phyloP scores from a whole-genome alignment of 1,140 invertebrate genomes.

The Drosophila sturtevanti region DNA sequence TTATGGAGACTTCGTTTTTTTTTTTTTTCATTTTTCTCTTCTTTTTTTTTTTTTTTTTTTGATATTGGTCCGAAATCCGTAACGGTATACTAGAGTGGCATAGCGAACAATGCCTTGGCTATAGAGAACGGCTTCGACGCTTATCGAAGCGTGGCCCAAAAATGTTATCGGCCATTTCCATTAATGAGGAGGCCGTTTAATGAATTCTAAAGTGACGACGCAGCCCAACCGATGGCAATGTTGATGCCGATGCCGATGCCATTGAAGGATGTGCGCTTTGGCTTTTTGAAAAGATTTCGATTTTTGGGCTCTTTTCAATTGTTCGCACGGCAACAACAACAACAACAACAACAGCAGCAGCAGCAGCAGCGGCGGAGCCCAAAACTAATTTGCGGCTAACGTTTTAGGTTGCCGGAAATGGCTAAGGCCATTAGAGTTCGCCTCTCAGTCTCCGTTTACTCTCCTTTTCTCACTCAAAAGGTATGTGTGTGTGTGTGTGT shows the following conservation, averaged over 20 bases:
- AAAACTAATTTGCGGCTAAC: conserved; percentile 79
- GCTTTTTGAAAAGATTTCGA: conserved; percentile 73
- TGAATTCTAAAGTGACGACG: conserved; percentile 74
- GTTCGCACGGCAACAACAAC: conserved; percentile 59
- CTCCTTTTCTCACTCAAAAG: not conserved
- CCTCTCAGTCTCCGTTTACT: conserved; percentile 21
- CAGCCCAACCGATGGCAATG: conserved; percentile 12
- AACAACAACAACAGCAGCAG: conserved; percentile 5
- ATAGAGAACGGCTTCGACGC: conserved; percentile 44
- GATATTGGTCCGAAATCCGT: conserved; percentile 64
- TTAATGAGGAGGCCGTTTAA: conserved; percentile 78
- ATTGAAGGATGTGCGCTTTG: conserved; percentile 57
- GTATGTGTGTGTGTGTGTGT: conserved; percentile 13
- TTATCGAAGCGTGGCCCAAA: conserved; percentile 77
- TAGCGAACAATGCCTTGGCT: conserved; percentile 56
- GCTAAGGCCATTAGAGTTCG: conserved; percentile 70
- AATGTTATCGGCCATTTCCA: conserved; percentile 81
- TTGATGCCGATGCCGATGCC: conserved; percentile 14
- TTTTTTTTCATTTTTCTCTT: not conserved
- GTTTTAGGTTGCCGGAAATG: conserved; percentile 75
- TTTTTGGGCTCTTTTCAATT: conserved; percentile 72
- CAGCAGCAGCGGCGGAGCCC: conserved; percentile 38
- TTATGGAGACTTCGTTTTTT: conserved; percentile 56
- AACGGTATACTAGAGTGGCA: not conserved
- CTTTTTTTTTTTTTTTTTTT: conserved; percentile 22